Conservation (phyloP, 2,113 vertebrate species). For the Corythornis madagascariensis region DNA sequence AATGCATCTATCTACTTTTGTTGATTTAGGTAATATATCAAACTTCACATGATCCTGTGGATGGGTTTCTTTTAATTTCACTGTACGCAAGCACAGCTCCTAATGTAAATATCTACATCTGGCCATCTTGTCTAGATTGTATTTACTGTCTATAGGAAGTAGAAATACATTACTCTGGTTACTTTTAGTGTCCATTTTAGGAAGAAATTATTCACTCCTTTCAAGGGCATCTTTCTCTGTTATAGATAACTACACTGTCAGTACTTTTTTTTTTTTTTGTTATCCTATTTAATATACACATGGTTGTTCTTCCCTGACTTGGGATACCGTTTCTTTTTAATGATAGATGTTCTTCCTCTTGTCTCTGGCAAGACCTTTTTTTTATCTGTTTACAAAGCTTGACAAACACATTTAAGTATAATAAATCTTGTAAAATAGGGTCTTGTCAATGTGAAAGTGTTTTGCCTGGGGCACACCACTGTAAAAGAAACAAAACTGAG, state of each 20-base stretch:
- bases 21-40: neutral
- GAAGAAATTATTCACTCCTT: conserved; percentile 34
- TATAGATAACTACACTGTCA: neutral
- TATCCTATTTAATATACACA: neutral
- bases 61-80: neutral
- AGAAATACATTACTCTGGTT: neutral
- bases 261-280: conserved; percentile 17
- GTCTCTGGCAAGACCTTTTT: neutral
- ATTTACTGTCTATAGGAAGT: neutral
- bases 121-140: neutral
- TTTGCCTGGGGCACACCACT: neutral
- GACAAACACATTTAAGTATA: neutral
- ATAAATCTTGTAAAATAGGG: neutral
- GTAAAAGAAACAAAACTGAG: neutral
- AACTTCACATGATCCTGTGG: neutral
- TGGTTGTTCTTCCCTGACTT: neutral
- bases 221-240: conserved; percentile 9
- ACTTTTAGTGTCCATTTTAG: conserved; percentile 11
- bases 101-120: neutral
- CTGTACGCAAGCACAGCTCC: neutral
- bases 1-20: neutral
- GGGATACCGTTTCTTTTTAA: neutral
- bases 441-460: neutral
- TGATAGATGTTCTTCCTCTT: neutral
- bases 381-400: neutral